Conservation (phyloP, 2,113 vertebrate genomes). For the Sebastes fasciatus region DNA sequence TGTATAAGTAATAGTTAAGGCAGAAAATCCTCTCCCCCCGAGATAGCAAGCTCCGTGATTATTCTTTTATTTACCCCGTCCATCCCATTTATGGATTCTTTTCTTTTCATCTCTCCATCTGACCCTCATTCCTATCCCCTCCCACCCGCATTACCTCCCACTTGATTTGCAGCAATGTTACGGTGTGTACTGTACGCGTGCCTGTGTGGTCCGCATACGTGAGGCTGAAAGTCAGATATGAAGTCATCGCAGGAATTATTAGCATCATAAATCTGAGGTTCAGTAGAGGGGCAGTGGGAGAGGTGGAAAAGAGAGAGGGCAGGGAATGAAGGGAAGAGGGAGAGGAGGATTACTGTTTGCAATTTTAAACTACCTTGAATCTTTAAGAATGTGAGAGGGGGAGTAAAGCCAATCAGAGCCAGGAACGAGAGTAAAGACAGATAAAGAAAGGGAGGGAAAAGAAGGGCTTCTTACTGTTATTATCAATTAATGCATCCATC, state of each 20-base stretch:
- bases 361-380: conserved; percentile 33
- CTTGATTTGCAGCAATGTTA: conserved; percentile 49
- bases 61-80: conserved; percentile 44
- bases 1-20: conserved; percentile 43
- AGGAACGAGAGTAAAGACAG: background rate
- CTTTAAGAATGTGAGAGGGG: background rate
- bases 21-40: conserved; percentile 43
- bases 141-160: conserved; percentile 8
- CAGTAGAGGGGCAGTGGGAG: conserved; percentile 18
- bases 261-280: conserved; percentile 68
- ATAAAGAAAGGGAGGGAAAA: background rate
- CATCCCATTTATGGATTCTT: conserved; percentile 70
- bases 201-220: conserved; percentile 38
- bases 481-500: background rate
- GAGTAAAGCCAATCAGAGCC: conserved; percentile 8
- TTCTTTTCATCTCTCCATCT: conserved; percentile 50
- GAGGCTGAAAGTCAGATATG: conserved; percentile 69
- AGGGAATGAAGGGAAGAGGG: background rate
- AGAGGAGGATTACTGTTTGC: background rate
- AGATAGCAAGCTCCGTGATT: conserved; percentile 46
- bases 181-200: conserved; percentile 22
- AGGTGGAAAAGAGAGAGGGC: conserved; percentile 23
- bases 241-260: conserved; percentile 66
- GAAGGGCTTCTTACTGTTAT: background rate
- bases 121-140: conserved; percentile 14